These are phyloP conservation scores for Oceanodroma tethys DNA, from an alignment of 2,113 vertebrate species.

Conservation along the genomic window DNA sequence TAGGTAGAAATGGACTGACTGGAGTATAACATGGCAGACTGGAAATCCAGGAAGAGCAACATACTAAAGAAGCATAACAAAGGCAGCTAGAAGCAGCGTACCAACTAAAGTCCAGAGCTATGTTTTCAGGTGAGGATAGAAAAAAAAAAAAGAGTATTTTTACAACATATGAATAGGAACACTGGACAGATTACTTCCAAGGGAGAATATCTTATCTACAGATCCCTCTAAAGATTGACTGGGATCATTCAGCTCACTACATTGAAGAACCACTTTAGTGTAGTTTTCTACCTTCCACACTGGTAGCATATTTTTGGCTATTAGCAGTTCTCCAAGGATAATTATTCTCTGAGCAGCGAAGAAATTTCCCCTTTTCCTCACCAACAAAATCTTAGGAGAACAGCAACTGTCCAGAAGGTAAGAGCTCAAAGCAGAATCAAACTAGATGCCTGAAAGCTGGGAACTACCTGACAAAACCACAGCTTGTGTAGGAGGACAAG, in stretches of 20 bases:
- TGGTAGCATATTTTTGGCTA: not conserved
- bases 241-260: not conserved
- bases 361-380: not conserved
- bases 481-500: not conserved
- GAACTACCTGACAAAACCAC: not conserved
- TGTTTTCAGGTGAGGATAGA: not conserved
- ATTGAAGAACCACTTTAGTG: not conserved
- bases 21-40: not conserved
- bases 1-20: not conserved
- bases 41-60: not conserved
- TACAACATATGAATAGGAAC: not conserved
- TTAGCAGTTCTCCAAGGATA: not conserved
- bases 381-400: not conserved
- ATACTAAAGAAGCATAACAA: not conserved
- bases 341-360: not conserved
- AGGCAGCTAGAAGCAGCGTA: not conserved
- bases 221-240: not conserved
- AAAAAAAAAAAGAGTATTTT: not conserved
- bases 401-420: not conserved
- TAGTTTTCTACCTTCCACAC: not conserved
- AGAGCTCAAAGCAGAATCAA: not conserved
- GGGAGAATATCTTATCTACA: not conserved
- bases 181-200: not conserved
- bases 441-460: not conserved
- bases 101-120: not conserved